A percentile compares a stretch with the other conserved stretches of the same genome.
Evolutionary conservation across 1,140 invertebrate genomes (phyloP).

Genomic region (Vollenhovia emeryi): DNA sequence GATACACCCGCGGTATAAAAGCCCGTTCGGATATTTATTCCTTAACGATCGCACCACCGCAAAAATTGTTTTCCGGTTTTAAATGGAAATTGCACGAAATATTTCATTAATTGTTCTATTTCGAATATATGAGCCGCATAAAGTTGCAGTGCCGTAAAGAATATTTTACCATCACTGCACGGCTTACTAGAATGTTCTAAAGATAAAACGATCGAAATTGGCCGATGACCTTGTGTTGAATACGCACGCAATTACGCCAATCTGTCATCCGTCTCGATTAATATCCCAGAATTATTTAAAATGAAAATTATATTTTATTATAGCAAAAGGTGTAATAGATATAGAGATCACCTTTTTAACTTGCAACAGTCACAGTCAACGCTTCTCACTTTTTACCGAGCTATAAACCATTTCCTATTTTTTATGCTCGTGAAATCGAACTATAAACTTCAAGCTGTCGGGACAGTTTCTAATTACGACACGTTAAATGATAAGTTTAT

Average conservation of each 20-base stretch:
- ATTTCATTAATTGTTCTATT: background rate
- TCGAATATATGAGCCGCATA: background rate
- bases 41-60: background rate
- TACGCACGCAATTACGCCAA: background rate
- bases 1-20: conserved; percentile 14
- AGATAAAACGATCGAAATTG: background rate
- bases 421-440: background rate
- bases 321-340: too few relatives aligned
- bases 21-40: background rate
- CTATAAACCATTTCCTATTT: background rate
- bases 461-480: background rate
- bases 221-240: background rate
- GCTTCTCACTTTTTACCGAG: background rate
- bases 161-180: background rate
- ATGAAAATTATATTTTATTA: too few relatives aligned
- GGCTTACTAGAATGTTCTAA: background rate
- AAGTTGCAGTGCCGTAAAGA: background rate
- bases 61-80: background rate
- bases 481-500: background rate
- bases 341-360: background rate
- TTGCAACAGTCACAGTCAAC: background rate
- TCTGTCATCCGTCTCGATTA: too few relatives aligned
- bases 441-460: background rate
- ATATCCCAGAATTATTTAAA: too few relatives aligned
- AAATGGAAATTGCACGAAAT: background rate